Percentiles rank a stretch among this genome's conserved stretches.
These are phyloP conservation scores for Thelaira solivaga DNA, from an alignment of 2,888 invertebrate genomes.

Conservation along the genomic window DNA sequence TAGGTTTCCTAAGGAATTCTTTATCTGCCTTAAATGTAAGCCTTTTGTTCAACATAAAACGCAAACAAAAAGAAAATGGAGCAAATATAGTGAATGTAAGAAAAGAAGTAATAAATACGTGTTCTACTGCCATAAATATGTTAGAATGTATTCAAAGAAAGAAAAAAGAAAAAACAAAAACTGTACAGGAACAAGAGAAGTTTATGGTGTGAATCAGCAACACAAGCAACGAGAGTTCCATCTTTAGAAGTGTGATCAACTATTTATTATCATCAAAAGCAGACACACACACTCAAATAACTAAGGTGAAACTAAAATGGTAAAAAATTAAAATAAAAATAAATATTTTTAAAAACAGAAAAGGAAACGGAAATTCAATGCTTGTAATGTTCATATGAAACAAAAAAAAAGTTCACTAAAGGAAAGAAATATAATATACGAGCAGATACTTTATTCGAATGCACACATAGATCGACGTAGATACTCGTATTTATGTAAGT, in stretches of 20 bases:
- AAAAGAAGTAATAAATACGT: neutral
- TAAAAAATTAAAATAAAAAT: conserved; percentile 11
- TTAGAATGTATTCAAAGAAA: neutral
- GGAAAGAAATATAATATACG: no score
- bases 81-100: neutral
- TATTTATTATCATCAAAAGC: neutral
- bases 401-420: neutral
- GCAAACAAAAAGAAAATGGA: neutral
- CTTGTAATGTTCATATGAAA: conserved; percentile 38
- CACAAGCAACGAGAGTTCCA: neutral
- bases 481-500: no score
- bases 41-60: conserved; percentile 23
- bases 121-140: no score
- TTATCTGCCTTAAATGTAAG: conserved; percentile 45
- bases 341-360: conserved; percentile 45
- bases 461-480: no score
- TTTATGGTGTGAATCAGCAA: neutral
- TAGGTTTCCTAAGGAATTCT: conserved; percentile 50
- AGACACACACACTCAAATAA: neutral
- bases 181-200: neutral
- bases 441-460: no score
- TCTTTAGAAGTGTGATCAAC: neutral
- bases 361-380: conserved; percentile 57
- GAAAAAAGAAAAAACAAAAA: neutral
- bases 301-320: neutral